Conservation (phyloP, 2,888 invertebrate genomes). For the Cantharis rufa region DNA sequence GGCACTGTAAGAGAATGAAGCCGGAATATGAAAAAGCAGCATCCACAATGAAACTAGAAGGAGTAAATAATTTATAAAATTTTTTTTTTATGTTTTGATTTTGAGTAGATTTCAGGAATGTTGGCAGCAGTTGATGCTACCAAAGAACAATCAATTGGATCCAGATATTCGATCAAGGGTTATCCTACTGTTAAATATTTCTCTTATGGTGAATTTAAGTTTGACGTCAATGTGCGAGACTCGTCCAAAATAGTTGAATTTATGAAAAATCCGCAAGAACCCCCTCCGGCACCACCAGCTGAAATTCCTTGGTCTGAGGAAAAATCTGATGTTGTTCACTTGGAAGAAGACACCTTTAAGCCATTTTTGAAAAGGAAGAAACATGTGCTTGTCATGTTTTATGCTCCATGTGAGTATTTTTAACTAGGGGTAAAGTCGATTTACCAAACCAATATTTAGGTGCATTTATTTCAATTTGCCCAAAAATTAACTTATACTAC, state of each 20-base stretch:
- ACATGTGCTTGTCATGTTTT: conserved; percentile 88
- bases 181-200: conserved; percentile 83
- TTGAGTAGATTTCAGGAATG: conserved; percentile 66
- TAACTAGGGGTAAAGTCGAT: too few relatives aligned
- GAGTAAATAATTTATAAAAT: conserved; percentile 49
- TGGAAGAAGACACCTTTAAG: conserved; percentile 74
- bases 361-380: conserved; percentile 80
- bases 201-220: conserved; percentile 75
- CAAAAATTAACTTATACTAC: too few relatives aligned
- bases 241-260: conserved; percentile 79
- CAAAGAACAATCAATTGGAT: conserved; percentile 69
- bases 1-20: conserved; percentile 87
- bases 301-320: conserved; percentile 82
- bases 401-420: conserved; percentile 83
- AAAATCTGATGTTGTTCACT: conserved; percentile 75
- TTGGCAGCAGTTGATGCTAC: conserved; percentile 87
- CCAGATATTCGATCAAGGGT: conserved; percentile 73
- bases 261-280: conserved; percentile 82
- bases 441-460: too few relatives aligned
- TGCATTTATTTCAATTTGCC: too few relatives aligned
- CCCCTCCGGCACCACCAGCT: conserved; percentile 80
- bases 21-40: conserved; percentile 87
- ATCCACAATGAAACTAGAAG: conserved; percentile 67
- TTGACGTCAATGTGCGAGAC: conserved; percentile 78
- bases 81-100: not conserved